Evolutionary conservation across 2,888 invertebrate species (phyloP).

Genomic region (Syrista parreyssii): DNA sequence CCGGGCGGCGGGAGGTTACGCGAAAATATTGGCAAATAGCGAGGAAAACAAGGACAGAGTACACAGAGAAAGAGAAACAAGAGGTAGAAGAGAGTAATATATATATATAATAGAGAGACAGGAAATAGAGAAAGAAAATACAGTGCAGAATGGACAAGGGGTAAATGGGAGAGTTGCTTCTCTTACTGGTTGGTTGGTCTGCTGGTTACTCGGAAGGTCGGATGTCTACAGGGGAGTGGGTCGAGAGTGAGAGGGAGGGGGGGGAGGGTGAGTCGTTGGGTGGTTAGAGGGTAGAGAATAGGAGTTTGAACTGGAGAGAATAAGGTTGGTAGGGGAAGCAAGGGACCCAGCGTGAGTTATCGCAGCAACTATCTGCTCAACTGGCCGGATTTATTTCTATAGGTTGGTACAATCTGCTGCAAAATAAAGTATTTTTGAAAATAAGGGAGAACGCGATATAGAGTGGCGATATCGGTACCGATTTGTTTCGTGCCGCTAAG

Average conservation of each 20-base stretch:
- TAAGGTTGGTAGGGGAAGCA: conserved; percentile 31
- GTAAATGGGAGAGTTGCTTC: conserved; percentile 10
- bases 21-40: conserved; percentile 54
- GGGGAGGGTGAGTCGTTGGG: conserved; percentile 1
- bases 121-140: conserved; percentile 20
- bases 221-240: conserved; percentile 18
- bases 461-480: conserved; percentile 40
- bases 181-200: conserved; percentile 2
- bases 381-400: conserved; percentile 61
- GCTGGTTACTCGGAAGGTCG: conserved; percentile 6
- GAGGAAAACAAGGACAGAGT: conserved; percentile 42
- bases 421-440: conserved; percentile 57
- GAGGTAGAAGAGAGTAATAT: conserved; percentile 8
- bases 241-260: too few species aligned
- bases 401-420: conserved; percentile 58
- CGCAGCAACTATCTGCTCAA: conserved; percentile 59
- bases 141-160: conserved; percentile 15
- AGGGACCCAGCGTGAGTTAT: conserved; percentile 53
- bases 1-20: conserved; percentile 27
- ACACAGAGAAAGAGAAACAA: not conserved
- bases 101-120: conserved; percentile 7
- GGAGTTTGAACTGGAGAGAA: conserved; percentile 47
- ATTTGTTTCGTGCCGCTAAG: conserved; percentile 31
- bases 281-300: conserved; percentile 31
- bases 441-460: conserved; percentile 39